Conservation (phyloP, 2,113 vertebrate genomes). For the Columba livia region DNA sequence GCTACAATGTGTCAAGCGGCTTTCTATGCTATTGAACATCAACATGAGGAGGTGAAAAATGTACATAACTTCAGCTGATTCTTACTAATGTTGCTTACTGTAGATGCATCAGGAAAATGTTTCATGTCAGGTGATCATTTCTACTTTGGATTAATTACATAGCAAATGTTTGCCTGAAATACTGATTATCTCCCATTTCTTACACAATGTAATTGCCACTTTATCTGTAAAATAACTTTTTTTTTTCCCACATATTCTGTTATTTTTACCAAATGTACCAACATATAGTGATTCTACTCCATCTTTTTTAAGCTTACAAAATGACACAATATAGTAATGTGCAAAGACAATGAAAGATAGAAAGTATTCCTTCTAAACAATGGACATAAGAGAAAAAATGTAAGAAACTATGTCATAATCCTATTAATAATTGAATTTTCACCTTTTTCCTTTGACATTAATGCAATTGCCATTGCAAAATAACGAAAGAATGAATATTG, state of each 20-base stretch:
- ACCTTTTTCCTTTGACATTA: background rate
- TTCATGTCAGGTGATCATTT: background rate
- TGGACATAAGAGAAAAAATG: background rate
- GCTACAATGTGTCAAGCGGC: fast-evolving
- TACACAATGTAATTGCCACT: background rate
- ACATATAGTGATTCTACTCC: background rate
- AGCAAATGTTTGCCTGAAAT: background rate
- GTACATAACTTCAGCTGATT: background rate
- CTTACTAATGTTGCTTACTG: background rate
- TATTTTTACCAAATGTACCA: background rate
- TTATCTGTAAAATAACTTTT: background rate
- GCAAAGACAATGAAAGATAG: background rate
- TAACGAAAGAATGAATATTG: background rate
- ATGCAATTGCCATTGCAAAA: background rate
- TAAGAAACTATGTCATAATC: background rate
- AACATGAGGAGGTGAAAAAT: background rate
- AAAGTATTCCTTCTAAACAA: background rate
- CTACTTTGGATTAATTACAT: background rate
- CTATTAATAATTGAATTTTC: background rate
- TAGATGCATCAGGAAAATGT: background rate
- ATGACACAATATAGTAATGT: background rate
- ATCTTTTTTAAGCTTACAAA: background rate
- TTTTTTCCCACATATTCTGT: background rate
- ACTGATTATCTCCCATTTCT: background rate
- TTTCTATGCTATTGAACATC: background rate